phyloP scores from a whole-genome alignment of 2,797 vertebrate genomes.

The Pseudopleuronectes americanus region DNA sequence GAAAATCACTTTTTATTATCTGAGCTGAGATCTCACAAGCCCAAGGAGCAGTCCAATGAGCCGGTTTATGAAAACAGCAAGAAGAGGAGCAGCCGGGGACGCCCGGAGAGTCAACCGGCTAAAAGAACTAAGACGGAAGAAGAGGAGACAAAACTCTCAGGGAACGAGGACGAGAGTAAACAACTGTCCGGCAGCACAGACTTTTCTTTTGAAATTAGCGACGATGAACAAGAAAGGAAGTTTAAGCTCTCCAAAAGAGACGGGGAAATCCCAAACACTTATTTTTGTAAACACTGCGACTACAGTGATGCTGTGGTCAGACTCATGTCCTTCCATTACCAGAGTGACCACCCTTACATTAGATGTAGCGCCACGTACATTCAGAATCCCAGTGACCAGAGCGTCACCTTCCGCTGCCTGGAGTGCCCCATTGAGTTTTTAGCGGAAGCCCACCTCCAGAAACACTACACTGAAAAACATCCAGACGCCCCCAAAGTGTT shows the following conservation, averaged over 20 bases:
- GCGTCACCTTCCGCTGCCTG: slow-evolving; percentile 90
- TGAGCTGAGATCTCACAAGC: slow-evolving; percentile 71
- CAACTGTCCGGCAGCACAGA: slow-evolving; percentile 76
- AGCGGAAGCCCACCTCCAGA: slow-evolving; percentile 84
- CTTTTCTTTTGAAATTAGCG: slow-evolving; percentile 88
- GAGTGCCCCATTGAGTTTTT: slow-evolving; percentile 91
- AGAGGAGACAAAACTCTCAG: slow-evolving; percentile 76
- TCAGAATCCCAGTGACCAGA: slow-evolving; percentile 85
- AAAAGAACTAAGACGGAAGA: slow-evolving; percentile 86
- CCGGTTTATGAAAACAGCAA: slow-evolving; percentile 72
- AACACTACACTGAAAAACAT: slow-evolving; percentile 88
- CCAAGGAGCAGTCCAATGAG: slow-evolving; percentile 80
- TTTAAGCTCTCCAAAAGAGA: slow-evolving; percentile 75
- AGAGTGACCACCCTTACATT: slow-evolving; percentile 89
- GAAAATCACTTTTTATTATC: slow-evolving; percentile 56
- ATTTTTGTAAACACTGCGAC: slow-evolving; percentile 92
- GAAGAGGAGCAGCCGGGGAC: slow-evolving; percentile 81
- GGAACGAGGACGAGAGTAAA: slow-evolving; percentile 78
- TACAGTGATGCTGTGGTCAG: slow-evolving; percentile 85
- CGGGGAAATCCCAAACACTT: slow-evolving; percentile 73
- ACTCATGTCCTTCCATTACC: slow-evolving; percentile 88
- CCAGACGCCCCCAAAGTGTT: slow-evolving; percentile 88
- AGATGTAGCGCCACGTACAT: slow-evolving; percentile 88
- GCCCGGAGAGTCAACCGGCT: slow-evolving; percentile 73
- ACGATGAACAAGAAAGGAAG: slow-evolving; percentile 84